A percentile compares a stretch with the other conserved stretches of the same genome.
Evolutionary conservation across 2,797 vertebrate genomes (phyloP).

Genomic region (Toxotes lorentzi): DNA sequence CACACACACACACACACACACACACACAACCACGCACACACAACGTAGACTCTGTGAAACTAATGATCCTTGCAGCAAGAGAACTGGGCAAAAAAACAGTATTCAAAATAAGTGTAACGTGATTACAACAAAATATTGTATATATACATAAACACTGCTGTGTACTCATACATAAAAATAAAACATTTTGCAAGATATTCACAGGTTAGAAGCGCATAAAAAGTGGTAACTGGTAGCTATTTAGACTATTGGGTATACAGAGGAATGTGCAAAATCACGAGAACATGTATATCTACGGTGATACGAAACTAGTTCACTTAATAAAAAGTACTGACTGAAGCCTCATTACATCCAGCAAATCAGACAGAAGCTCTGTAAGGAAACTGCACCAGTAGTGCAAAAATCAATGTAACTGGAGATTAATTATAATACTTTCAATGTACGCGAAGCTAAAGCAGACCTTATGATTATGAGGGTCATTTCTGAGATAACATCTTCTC

Average conservation of each 20-base stretch:
- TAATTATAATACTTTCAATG: not conserved
- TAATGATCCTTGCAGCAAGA: not conserved
- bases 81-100: not conserved
- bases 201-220: no score
- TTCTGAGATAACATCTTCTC: conserved; percentile 34
- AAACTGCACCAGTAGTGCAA: not conserved
- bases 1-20: no score
- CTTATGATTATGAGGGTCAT: not conserved
- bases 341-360: not conserved
- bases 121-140: no score
- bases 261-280: not conserved
- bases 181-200: not conserved
- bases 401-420: not conserved
- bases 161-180: not conserved
- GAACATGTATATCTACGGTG: not conserved
- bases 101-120: not conserved
- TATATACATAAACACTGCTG: no score
- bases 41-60: not conserved
- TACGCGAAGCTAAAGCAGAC: not conserved
- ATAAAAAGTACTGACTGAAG: not conserved
- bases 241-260: no score
- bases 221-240: no score
- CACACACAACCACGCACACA: not conserved
- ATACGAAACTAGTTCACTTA: not conserved
- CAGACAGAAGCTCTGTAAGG: not conserved